phyloP scores from a whole-genome alignment of 2,113 vertebrate species.

The Nerophis lumbriciformis region DNA sequence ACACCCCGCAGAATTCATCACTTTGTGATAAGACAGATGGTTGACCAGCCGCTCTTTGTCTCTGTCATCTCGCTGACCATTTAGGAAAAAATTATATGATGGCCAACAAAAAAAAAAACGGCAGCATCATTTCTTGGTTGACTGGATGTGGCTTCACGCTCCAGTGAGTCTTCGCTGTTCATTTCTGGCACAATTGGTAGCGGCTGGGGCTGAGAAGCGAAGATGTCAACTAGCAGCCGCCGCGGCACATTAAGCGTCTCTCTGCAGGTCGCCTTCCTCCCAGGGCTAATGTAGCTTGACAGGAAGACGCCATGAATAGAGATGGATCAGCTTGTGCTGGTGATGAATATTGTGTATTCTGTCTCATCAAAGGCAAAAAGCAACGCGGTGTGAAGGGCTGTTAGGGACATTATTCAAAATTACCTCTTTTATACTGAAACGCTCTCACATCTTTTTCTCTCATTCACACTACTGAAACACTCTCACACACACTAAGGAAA shows the following conservation, averaged over 20 bases:
- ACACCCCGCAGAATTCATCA: constrained; percentile 48
- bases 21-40: constrained; percentile 36
- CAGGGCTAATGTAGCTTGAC: constrained; percentile 48
- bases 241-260: constrained; percentile 43
- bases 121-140: constrained; percentile 64
- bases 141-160: constrained; percentile 38
- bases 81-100: constrained; percentile 59
- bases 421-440: too few species aligned
- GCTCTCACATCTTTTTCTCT: too few species aligned
- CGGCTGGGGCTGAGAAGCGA: constrained; percentile 27
- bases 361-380: neutral
- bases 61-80: constrained; percentile 57
- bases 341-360: constrained; percentile 11
- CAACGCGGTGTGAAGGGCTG: too few species aligned
- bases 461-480: too few species aligned
- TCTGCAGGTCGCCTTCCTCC: constrained; percentile 20
- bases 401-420: too few species aligned
- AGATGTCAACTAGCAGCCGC: constrained; percentile 36
- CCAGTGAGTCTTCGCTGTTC: constrained; percentile 47
- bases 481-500: too few species aligned
- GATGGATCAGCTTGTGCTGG: constrained; percentile 4
- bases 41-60: constrained; percentile 37
- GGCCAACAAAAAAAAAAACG: constrained; percentile 32
- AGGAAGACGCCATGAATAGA: constrained; percentile 42
- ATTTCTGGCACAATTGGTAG: constrained; percentile 44